phyloP scores from a whole-genome alignment of 1,140 invertebrate genomes.

The Pachyrhynchus sulphureomaculatus region DNA sequence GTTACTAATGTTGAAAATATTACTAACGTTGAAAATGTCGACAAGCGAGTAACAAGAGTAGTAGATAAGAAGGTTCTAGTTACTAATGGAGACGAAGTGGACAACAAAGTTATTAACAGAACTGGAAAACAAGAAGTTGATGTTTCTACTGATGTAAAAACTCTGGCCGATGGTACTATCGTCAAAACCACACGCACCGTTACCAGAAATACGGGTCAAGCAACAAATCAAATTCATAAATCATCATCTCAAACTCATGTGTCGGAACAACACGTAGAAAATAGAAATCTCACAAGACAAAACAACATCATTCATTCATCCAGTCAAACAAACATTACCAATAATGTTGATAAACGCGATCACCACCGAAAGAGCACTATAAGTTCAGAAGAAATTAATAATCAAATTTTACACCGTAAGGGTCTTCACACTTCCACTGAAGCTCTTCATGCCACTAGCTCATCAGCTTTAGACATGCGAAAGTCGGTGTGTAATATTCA shows the following conservation, averaged over 20 bases:
- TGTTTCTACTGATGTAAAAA: slow-evolving; percentile 51
- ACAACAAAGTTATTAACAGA: slow-evolving; percentile 28
- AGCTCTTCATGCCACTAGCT: slow-evolving; percentile 56
- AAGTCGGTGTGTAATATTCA: slow-evolving; percentile 77
- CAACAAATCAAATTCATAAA: slow-evolving; percentile 38
- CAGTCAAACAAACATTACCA: slow-evolving; percentile 25
- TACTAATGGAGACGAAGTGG: slow-evolving; percentile 18
- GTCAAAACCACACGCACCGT: slow-evolving; percentile 57
- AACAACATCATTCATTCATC: slow-evolving; percentile 34
- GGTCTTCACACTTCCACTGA: slow-evolving; percentile 59
- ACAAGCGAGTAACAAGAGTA: slow-evolving; percentile 3
- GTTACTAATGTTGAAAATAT: slow-evolving; percentile 3
- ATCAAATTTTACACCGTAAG: slow-evolving; percentile 75
- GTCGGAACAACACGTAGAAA: slow-evolving; percentile 30
- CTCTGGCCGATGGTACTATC: slow-evolving; percentile 56
- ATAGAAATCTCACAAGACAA: slow-evolving; percentile 16
- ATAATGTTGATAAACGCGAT: slow-evolving; percentile 14
- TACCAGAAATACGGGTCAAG: slow-evolving; percentile 38
- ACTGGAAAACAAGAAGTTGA: slow-evolving; percentile 42
- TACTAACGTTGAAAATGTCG: slow-evolving; percentile 11
- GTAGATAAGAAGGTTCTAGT: slow-evolving; percentile 5
- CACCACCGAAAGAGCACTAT: slow-evolving; percentile 69
- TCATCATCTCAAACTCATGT: slow-evolving; percentile 44
- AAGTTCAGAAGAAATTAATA: slow-evolving; percentile 68
- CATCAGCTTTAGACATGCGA: slow-evolving; percentile 72